Conservation (phyloP, 2,888 invertebrate species). For the Bimastos eiseni region DNA sequence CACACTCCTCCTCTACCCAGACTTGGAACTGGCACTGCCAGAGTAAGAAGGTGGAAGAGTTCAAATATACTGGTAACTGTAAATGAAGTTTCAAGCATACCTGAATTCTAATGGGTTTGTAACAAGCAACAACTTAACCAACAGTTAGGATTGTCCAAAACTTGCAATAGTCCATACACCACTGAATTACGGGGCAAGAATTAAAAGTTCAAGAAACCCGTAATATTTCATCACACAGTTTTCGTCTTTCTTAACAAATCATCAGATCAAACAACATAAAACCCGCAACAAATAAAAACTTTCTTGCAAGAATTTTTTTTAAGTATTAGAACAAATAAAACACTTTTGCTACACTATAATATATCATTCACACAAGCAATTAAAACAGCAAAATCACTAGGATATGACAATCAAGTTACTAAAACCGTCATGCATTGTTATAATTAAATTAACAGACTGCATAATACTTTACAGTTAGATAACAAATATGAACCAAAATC, state of each 20-base stretch:
- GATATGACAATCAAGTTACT: not conserved
- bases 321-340: not conserved
- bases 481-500: not conserved
- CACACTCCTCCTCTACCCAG: too few species aligned
- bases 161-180: not conserved
- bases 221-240: not conserved
- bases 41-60: too few species aligned
- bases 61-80: too few species aligned
- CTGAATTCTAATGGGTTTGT: too few species aligned
- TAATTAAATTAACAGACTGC: conserved; percentile 1
- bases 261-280: not conserved
- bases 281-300: not conserved
- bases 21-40: too few species aligned
- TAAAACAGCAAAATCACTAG: not conserved
- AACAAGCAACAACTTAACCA: too few species aligned
- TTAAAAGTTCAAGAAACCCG: not conserved
- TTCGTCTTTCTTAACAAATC: not conserved
- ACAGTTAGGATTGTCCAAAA: too few species aligned
- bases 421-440: not conserved
- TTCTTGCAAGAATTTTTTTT: not conserved
- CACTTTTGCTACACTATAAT: not conserved
- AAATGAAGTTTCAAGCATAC: too few species aligned
- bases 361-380: not conserved
- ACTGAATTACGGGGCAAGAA: not conserved
- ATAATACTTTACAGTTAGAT: not conserved